A percentile compares a stretch with the other conserved stretches of the same genome.
Evolutionary conservation across 2,113 vertebrate species (phyloP).

Genomic region (Dryoscopus gambensis): DNA sequence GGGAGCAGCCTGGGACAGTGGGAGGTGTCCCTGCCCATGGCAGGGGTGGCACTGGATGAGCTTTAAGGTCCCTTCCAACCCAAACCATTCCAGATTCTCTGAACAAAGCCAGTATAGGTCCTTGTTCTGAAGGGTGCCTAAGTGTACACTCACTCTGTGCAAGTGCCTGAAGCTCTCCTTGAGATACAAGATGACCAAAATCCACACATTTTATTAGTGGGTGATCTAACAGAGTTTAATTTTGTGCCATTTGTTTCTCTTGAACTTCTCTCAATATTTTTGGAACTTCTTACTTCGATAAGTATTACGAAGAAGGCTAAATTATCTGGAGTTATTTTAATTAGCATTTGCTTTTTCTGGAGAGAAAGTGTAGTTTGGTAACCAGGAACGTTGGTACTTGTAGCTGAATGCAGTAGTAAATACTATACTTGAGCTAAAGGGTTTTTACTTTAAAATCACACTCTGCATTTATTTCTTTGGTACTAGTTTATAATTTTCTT

Average conservation of each 20-base stretch:
- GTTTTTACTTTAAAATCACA: neutral
- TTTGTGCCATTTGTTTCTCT: neutral
- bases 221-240: neutral
- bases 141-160: too few relatives aligned
- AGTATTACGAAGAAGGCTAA: neutral
- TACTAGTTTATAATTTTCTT: neutral
- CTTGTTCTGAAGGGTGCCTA: neutral
- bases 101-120: neutral
- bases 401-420: neutral
- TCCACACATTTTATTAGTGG: neutral
- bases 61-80: neutral
- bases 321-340: neutral
- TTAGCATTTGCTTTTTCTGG: neutral
- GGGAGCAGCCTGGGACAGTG: neutral
- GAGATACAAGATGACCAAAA: neutral
- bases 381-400: neutral
- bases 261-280: neutral
- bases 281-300: neutral
- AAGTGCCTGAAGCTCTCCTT: neutral
- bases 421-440: neutral
- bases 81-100: neutral
- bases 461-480: neutral
- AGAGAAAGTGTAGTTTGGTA: neutral
- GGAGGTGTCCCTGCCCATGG: neutral
- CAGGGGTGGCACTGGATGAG: rapidly evolving